Evolutionary conservation across 2,797 vertebrate genomes (phyloP), one percentile per base, ranked within the genome.

Genomic region (Pseudotriccus pelzelni): DNA sequence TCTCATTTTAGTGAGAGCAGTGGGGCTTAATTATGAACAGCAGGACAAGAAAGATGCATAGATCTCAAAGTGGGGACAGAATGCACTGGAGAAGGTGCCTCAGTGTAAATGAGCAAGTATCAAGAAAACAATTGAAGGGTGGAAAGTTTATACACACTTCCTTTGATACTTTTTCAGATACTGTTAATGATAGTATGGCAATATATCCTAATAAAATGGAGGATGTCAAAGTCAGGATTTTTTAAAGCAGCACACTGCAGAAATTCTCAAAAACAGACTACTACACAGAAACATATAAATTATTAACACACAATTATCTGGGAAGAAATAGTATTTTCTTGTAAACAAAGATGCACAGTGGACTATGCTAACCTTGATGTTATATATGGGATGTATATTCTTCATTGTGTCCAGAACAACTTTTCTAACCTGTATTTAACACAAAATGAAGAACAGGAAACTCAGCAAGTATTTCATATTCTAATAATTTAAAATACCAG

Each of bases 371-470:
- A 99, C 99, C 98, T 99, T 99, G 87, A 99, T 99, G 96, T 99
- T 99, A 97, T 99, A 99, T 97, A 99, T 99, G 49, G 99, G 99
- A 91, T 99, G 99, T 95, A 99, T 98, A 97, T 99, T 99, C 98
- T 99, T 99, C 99, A 99, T 98, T 3, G 99, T 99, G 95, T 99
- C 99, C 97, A 99, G 92, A 91, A 99, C 99, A 74, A 99, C 99
- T 97, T 99, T 99, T 76, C 99, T 98, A 50, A 99, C 99, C 99
- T 99, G 92, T 84, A 76, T 97, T 94, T 85, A 95, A 53, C 88
- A 53, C 53, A 64, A 64, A 58, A 88, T 92, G 41, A 80, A 43
- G 1, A 92, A 70, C 12, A 39, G 28, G 56, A 80, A 87, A 25
- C 20, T 77, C 39, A 72, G 28, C 24, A 85, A 50, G 4, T 36